Base-by-base conservation (phyloP, 1,140 invertebrate genomes). In the Chionoecetes opilio region DNA sequence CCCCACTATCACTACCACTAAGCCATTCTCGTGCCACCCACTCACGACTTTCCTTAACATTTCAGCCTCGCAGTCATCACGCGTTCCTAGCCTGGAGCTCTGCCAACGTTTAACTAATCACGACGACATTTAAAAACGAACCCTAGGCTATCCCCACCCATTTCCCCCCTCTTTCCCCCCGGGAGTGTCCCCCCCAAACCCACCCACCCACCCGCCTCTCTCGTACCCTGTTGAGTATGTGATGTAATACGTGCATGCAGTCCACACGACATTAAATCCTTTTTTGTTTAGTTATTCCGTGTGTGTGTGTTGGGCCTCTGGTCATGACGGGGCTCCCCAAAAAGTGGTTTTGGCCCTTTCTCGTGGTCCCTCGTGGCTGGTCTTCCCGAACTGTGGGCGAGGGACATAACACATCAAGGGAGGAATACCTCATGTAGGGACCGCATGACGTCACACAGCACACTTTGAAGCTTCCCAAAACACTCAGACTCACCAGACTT, bases 31-130 rank as follows among this genome's bases (percentile, higher is more conserved):
- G n/a, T n/a, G n/a, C n/a, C n/a, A n/a, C n/a, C 11, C 46, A 53
- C 11, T 17, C 46, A 14, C 21, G 11, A 53, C 46, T 53, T 53
- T 53, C n/a, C 82, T 6, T 34, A 84, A 34, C 82, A 84, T 84
- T 84, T 84, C 82, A 84, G 32, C 82, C n/a, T 29, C 82, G 82
- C 82, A 17, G 82, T 84, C 82, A 84, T 84, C 82, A 84, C n/a
- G 29, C 82, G 32, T 26, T 84, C 32, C 32, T 6, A 84, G 82
- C 82, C 84, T 86, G 84, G 32, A 86, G 32, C 32, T 86, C 32
- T 86, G 84, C 84, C 84, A 86, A 32, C 32, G 84, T 26, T 86
- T 34, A 86, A 34, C 35, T 86, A 86, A 86, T 86, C 84, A 86
- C 17, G 32, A 38, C 32, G 84, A 26, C 84, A 86, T 86, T 84